Evolutionary conservation across 2,113 vertebrate species (phyloP), one percentile per base, ranked within the genome.

Genomic region (Gallinago undulata): DNA sequence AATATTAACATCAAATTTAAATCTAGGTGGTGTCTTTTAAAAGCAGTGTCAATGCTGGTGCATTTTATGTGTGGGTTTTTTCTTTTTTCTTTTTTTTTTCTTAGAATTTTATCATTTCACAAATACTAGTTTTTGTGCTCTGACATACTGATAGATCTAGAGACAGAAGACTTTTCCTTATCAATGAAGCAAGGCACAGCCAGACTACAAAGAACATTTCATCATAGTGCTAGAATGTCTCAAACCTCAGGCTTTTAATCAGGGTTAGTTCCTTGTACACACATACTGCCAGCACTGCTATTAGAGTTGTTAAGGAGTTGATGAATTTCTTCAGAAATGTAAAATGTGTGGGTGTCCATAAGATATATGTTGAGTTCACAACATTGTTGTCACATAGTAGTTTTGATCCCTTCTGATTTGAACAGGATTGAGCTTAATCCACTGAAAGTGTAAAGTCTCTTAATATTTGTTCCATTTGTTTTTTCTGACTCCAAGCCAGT

Each of bases 401-500:
- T 70, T 93, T 31, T 47, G 47, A n/a, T 75, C 60, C 27, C 51
- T 93, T 85, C 55, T 50, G 59, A 6, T 70, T 67, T 51, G 1
- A 70, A 28, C n/a, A 80, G 63, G 21, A 4, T 7, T 16, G 24
- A 90, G 7, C 55, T 75, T 35, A 70, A 45, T 60, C 27, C 56
- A 17, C 37, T 76, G 6, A 19, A 85, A 80, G 24, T 62, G 31
- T 59, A 15, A 79, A 66, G 31, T 22, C 35, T 39, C 56, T 28
- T 41, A n/a, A 77, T 84, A 73, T 84, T 94, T 96, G 37, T 55
- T 72, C 62, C n/a, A 41, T 87, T 94, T 94, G 56, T 39, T 92
- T 31, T 86, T 80, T 94, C 89, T 97, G 87, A 91, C 63, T 77
- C 70, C 60, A 14, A 55, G 84, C 75, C 88, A 94, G 63, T 89